Base-by-base conservation (phyloP, 2,797 vertebrate genomes). In the Ctenopoma multispine region DNA sequence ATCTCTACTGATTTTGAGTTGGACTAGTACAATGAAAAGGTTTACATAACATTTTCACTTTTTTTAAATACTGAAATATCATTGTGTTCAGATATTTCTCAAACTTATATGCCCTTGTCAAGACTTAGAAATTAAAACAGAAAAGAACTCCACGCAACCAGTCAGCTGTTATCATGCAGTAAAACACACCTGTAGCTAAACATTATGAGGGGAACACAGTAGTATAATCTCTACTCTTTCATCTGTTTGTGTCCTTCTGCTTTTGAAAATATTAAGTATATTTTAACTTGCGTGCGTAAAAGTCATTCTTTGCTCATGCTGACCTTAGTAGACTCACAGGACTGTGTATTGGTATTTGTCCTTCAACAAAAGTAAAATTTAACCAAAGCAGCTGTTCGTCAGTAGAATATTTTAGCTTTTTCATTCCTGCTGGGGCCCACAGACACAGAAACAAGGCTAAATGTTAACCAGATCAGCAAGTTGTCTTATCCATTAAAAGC, bases 401-500 rank as follows among this genome's bases (percentile, higher is more conserved):
- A 60, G 20, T 5, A n/a, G 10, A 34, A 50, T 36, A 29, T 59
- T 27, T 38, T 31, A 34, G 20, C 34, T 4, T 6, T 53, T 61
- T 58, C 3, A 43, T 55, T 60, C 20, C 31, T 27, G 18, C 24
- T 5, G 31, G 17, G 55, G 4, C 51, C 43, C 34, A 50, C 18
- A 29, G 17, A 49, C 17, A 23, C 20, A 64, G 48, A 47, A 48
- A 69, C 7, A 4, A 43, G 18, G 20, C 47, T 3, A 41, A 56
- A 66, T 12, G 49, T 76, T 48, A 72, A 63, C 55, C 11, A 44
- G 29, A 29, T 5, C n/a, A 55, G 5, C 9, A 21, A n/a, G 9
- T 72, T 80, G 63, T 69, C 41, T 54, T 57, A 61, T 69, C 68
- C 63, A 69, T 72, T 68, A 40, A 80, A 69, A 31, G 38, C 31